These are phyloP conservation scores for Cepaea hortensis DNA, from an alignment of 2,888 invertebrate species.

Conservation along the genomic window DNA sequence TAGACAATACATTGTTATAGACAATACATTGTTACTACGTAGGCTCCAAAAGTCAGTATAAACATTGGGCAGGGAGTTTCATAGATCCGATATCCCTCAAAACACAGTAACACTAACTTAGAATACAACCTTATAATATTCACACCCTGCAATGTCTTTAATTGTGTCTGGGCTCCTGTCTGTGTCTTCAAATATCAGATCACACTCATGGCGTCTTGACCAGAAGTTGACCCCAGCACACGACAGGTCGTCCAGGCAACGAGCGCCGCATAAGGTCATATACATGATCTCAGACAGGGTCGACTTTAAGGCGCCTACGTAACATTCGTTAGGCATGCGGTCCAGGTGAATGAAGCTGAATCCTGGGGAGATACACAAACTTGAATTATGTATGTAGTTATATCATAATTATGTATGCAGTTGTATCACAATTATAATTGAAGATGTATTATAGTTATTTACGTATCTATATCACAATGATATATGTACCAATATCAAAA, in stretches of 20 bases:
- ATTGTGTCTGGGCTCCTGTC: neutral
- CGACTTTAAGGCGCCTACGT: neutral
- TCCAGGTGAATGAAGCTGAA: neutral
- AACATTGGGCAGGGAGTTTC: neutral
- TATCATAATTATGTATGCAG: too few species aligned
- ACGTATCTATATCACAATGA: too few species aligned
- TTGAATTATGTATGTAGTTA: too few species aligned
- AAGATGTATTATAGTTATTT: too few species aligned
- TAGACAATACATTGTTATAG: too few species aligned
- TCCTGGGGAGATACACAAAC: neutral
- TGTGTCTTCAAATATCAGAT: neutral
- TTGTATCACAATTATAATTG: too few species aligned
- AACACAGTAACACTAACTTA: neutral
- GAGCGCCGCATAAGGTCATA: neutral
- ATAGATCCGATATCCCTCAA: neutral
- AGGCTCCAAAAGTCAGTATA: too few species aligned
- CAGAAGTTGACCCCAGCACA: slow-evolving; percentile 3
- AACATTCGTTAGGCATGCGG: neutral
- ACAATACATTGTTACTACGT: too few species aligned
- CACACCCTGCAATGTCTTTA: neutral
- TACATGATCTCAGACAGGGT: neutral
- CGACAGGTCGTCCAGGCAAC: neutral
- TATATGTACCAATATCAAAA: too few species aligned
- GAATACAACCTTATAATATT: neutral
- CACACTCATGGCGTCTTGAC: neutral